Conservation (phyloP, 2,797 vertebrate genomes). For the Neosilurus mollespiculum region DNA sequence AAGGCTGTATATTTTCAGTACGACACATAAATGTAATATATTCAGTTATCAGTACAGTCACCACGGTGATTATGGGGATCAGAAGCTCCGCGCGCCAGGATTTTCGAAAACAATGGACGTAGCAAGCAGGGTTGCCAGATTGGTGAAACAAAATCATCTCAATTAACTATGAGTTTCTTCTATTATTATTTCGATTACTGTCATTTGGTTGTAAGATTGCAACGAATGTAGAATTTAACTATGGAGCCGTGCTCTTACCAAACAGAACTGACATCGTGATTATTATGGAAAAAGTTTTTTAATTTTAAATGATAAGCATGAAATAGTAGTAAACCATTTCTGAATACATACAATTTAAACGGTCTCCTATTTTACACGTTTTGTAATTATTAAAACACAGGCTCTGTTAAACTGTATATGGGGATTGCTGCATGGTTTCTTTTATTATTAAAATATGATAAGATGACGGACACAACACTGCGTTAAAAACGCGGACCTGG, state of each 20-base stretch:
- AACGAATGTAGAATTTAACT: too few relatives aligned
- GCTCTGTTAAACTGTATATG: background rate
- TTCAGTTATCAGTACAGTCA: background rate
- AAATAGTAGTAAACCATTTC: background rate
- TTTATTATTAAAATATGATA: too few relatives aligned
- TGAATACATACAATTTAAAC: too few relatives aligned
- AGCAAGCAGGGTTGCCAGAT: background rate
- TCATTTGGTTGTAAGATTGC: too few relatives aligned
- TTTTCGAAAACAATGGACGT: constrained; percentile 31
- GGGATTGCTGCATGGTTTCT: background rate
- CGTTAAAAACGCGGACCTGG: background rate
- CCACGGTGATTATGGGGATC: too few relatives aligned
- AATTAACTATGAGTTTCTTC: too few relatives aligned
- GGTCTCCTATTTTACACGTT: background rate
- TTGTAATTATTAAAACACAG: background rate
- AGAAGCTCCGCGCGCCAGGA: constrained; percentile 12
- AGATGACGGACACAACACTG: background rate
- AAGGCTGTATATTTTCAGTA: background rate
- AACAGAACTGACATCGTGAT: too few relatives aligned
- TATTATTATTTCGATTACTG: too few relatives aligned
- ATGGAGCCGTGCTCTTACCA: too few relatives aligned
- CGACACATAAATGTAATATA: background rate
- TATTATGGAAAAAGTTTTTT: too few relatives aligned
- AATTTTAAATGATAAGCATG: too few relatives aligned
- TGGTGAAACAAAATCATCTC: background rate